Base-by-base conservation (phyloP, 1,140 invertebrate genomes). In the Drosophila murphyi region DNA sequence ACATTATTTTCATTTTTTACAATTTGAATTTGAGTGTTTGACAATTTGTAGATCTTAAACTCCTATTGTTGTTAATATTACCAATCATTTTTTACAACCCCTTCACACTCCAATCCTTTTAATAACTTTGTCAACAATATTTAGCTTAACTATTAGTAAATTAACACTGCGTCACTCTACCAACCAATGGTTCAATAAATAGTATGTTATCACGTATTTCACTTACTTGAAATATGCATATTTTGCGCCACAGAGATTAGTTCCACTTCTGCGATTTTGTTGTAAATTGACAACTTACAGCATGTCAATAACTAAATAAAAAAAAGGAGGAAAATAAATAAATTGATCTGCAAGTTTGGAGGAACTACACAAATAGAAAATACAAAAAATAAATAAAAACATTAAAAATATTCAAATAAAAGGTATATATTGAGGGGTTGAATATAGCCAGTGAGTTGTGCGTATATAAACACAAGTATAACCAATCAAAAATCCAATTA, bases 401-500 rank as follows among this genome's bases (percentile, higher is more conserved):
- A 71, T 76, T 72, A 80, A 61, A 80, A 76, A 71, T n/a, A 47
- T 20, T n/a, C 10, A 41, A 32, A 41, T 52, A 52, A 8, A 32
- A 48, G 34, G 45, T 51, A 47, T 45, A 37, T 52, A 35, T 48
- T 4, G 12, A 32, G 47, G 69, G 64, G 45, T 54, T 74, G 72
- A 69, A 74, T 60, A 60, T 65, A 20, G 54, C 43, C 65, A 80
- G 79, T 69, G 81, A 71, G 82, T 74, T 89, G 77, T 89, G 80
- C 78, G 78, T 89, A 91, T 86, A 91, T 88, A 90, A 83, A 91
- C 82, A 91, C 86, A 89, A 88, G 82, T 87, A 91, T 88, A 91
- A 92, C 90, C 90, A 92, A 92, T 92, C 90, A 92, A 92, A 92
- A 92, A 92, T 92, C 90, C 90, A 92, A 92, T 92, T 92, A 92